Evolutionary conservation across 30 jellyfish, hydroid and myxozoan species (phyloP).

Genomic region (Pseudorhiza aurosa): DNA sequence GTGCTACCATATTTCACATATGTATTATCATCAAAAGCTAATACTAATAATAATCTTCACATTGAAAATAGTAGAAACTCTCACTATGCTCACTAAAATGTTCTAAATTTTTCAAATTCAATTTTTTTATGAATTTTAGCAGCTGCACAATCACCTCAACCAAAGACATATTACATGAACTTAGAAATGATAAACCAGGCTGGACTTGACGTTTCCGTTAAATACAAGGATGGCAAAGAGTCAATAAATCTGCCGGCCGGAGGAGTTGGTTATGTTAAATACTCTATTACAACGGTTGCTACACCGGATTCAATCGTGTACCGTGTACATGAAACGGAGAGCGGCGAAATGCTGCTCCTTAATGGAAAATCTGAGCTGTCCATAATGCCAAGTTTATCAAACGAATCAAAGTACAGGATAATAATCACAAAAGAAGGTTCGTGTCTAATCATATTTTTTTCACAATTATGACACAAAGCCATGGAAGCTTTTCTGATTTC

Average conservation of each 20-base stretch:
- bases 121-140: slow-evolving; percentile 9
- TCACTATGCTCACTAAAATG: too few species aligned
- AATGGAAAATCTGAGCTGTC: slow-evolving; percentile 78
- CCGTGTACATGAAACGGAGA: slow-evolving; percentile 69
- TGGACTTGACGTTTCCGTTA: slow-evolving; percentile 62
- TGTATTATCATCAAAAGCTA: too few species aligned
- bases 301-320: slow-evolving; percentile 80
- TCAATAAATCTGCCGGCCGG: slow-evolving; percentile 75
- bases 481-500: too few species aligned
- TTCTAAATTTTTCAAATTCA: too few species aligned
- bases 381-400: slow-evolving; percentile 61
- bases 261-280: slow-evolving; percentile 69
- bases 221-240: slow-evolving; percentile 71
- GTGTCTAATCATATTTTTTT: neutral
- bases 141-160: slow-evolving; percentile 10
- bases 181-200: slow-evolving; percentile 88
- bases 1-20: too few species aligned
- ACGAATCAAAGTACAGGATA: slow-evolving; percentile 62
- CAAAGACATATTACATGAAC: slow-evolving; percentile 77
- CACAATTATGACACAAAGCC: too few species aligned
- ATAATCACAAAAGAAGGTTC: slow-evolving; percentile 69
- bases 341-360: slow-evolving; percentile 62
- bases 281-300: slow-evolving; percentile 66
- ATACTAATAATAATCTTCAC: too few species aligned
- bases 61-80: too few species aligned